Evolutionary conservation across 2,797 vertebrate species (phyloP).

Genomic region (Molossus alvarezi): DNA sequence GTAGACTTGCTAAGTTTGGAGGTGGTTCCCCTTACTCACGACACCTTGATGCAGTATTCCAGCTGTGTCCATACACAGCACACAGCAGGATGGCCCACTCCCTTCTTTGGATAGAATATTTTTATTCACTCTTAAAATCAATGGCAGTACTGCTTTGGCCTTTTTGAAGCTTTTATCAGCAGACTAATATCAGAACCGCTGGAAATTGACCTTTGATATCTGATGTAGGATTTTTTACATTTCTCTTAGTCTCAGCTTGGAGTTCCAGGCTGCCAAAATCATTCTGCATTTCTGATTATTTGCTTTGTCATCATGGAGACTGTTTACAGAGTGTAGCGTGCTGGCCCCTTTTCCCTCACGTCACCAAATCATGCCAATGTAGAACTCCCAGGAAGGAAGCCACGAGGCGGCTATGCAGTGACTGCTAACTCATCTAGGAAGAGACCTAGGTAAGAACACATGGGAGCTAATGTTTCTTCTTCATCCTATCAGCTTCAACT

Average conservation of each 20-base stretch:
- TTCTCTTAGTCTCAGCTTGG: neutral
- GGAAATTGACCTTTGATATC: neutral
- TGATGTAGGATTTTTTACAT: neutral
- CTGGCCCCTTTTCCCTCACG: neutral
- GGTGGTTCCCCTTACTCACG: neutral
- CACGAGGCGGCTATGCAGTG: neutral
- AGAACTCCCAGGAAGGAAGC: neutral
- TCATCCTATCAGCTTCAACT: neutral
- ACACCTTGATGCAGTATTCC: neutral
- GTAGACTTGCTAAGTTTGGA: neutral
- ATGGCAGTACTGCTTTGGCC: neutral
- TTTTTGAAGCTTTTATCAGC: neutral
- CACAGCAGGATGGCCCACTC: neutral
- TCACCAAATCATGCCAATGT: neutral
- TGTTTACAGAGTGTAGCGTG: neutral
- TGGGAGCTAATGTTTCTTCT: neutral
- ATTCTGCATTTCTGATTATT: neutral
- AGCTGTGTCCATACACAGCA: neutral
- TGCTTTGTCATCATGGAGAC: neutral
- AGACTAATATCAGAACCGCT: neutral
- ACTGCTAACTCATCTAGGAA: neutral
- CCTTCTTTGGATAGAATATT: neutral
- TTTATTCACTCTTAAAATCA: conserved; percentile 4
- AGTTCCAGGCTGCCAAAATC: neutral
- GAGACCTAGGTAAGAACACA: neutral